Percentiles rank a stretch among this genome's conserved stretches.
Conservation (phyloP, 2,888 invertebrate genomes). For the Hirtodrosophila cameraria region DNA sequence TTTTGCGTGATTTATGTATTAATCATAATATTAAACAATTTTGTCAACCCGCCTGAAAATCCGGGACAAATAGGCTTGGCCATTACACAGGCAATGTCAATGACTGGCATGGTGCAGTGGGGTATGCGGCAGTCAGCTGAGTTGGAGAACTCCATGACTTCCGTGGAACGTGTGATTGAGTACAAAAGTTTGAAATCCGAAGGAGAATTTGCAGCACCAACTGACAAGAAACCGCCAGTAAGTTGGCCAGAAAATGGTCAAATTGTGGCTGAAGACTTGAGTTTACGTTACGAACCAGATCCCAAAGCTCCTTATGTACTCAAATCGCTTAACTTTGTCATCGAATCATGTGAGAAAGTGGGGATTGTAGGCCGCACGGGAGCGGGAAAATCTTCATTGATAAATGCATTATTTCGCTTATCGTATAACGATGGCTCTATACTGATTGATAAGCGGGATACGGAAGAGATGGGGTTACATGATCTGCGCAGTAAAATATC, state of each 20-base stretch:
- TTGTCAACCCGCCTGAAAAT: conserved; percentile 88
- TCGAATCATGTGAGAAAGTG: conserved; percentile 88
- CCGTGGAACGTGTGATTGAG: conserved; percentile 92
- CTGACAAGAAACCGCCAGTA: conserved; percentile 86
- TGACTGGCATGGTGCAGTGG: conserved; percentile 90
- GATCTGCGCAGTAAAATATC: conserved; percentile 91
- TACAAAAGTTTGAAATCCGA: conserved; percentile 85
- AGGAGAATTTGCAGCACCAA: conserved; percentile 87
- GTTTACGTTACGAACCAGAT: conserved; percentile 88
- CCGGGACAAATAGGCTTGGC: conserved; percentile 91
- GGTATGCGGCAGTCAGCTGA: conserved; percentile 97
- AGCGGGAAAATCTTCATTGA: conserved; percentile 90
- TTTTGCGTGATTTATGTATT: conserved; percentile 94
- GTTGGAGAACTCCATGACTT: conserved; percentile 93
- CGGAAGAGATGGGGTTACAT: conserved; percentile 88
- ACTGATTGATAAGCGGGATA: conserved; percentile 91
- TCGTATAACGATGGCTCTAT: conserved; percentile 91
- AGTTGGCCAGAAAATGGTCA: conserved; percentile 90
- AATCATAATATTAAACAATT: conserved; percentile 93
- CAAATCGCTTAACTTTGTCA: conserved; percentile 87
- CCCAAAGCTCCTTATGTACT: conserved; percentile 89
- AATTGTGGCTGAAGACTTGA: conserved; percentile 88
- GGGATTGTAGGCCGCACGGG: conserved; percentile 90
- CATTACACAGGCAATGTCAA: conserved; percentile 91
- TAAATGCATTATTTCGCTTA: conserved; percentile 90